phyloP scores from a whole-genome alignment of 2,888 invertebrate genomes.

The Taphrorychus bicolor region DNA sequence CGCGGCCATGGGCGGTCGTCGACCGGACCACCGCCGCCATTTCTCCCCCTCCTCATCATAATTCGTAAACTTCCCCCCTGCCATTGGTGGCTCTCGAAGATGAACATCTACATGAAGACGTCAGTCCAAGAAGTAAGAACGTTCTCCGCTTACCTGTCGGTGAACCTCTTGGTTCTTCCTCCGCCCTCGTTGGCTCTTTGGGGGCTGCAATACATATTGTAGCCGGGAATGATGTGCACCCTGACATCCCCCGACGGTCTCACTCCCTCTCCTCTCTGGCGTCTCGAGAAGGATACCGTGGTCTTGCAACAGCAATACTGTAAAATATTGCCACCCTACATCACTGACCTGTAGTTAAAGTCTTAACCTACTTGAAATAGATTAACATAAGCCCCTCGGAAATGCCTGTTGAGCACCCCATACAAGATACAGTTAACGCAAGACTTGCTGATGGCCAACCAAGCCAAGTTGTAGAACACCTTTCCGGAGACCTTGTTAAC shows the following conservation, averaged over 20 bases:
- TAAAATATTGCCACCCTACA: conserved; percentile 6
- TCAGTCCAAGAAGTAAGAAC: background rate
- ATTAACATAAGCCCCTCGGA: conserved; percentile 74
- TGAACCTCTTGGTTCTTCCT: conserved; percentile 54
- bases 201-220: conserved; percentile 72
- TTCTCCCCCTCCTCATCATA: conserved; percentile 61
- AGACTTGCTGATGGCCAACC: conserved; percentile 74
- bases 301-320: conserved; percentile 83
- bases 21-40: conserved; percentile 29
- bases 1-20: conserved; percentile 45
- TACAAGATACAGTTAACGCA: conserved; percentile 72
- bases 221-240: conserved; percentile 76
- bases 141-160: conserved; percentile 14
- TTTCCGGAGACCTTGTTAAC: conserved; percentile 61
- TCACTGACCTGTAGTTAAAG: background rate
- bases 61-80: conserved; percentile 64
- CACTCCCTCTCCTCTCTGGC: conserved; percentile 63
- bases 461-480: conserved; percentile 71
- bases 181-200: conserved; percentile 60
- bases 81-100: conserved; percentile 61
- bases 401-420: conserved; percentile 70
- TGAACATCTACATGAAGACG: conserved; percentile 34
- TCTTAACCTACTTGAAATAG: conserved; percentile 63
- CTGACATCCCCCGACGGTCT: conserved; percentile 68
- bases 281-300: conserved; percentile 70